A percentile compares a stretch with the other conserved stretches of the same genome.
These are phyloP conservation scores for Crocidura indochinensis DNA, from an alignment of 2,797 vertebrate species.

Conservation along the genomic window DNA sequence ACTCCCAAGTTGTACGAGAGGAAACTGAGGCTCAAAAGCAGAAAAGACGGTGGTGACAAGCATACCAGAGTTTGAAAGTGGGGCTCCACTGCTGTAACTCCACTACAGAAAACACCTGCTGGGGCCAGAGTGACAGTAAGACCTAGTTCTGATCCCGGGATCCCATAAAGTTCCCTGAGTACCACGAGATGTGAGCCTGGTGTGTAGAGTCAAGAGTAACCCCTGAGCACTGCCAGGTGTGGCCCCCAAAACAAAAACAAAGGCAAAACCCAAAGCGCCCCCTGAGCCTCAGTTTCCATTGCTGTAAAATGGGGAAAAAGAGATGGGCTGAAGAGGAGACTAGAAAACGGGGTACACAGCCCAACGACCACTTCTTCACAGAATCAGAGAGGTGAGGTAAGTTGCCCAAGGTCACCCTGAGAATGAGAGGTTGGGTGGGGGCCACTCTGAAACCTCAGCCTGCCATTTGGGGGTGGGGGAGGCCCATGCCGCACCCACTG, in stretches of 20 bases:
- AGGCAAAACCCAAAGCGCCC: not conserved
- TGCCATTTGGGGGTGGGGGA: not conserved
- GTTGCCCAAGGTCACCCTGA: conserved; percentile 9
- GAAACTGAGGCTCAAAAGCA: conserved; percentile 55
- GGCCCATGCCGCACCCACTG: not conserved
- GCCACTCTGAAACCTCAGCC: conserved; percentile 18
- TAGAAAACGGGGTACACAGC: conserved; percentile 44
- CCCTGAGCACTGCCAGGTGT: too few relatives aligned
- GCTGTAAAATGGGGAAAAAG: conserved; percentile 39
- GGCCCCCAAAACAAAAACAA: too few relatives aligned
- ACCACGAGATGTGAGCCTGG: too few relatives aligned
- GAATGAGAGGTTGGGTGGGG: not conserved
- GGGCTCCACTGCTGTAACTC: not conserved
- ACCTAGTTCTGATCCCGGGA: too few relatives aligned
- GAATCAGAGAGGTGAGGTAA: conserved; percentile 36
- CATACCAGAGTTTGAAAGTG: conserved; percentile 24
- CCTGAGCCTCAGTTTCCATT: conserved; percentile 15
- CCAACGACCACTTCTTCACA: conserved; percentile 74
- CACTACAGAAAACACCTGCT: not conserved
- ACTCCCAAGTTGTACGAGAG: conserved; percentile 45
- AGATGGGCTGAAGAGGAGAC: not conserved
- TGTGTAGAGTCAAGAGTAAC: too few relatives aligned
- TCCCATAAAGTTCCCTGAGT: too few relatives aligned
- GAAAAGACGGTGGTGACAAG: conserved; percentile 5
- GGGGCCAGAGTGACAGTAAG: too few relatives aligned